These are phyloP conservation scores for Philotrypesis tridentata DNA, from an alignment of 1,140 invertebrate species.

Conservation along the genomic window DNA sequence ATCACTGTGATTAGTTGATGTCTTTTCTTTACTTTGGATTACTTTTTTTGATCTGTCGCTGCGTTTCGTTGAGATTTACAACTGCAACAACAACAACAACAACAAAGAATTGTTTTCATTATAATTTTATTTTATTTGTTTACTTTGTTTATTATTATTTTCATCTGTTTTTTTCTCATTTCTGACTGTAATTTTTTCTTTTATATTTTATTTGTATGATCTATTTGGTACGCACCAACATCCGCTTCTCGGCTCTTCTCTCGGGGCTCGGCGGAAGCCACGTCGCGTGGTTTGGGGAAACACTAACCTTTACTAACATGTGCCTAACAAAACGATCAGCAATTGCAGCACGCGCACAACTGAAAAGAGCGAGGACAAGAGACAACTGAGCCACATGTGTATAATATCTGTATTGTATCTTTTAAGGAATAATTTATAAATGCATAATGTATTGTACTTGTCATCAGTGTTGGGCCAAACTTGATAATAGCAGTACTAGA, in stretches of 20 bases:
- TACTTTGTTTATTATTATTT: conserved; percentile 49
- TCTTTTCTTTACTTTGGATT: conserved; percentile 50
- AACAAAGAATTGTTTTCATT: conserved; percentile 18
- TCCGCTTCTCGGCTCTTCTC: conserved; percentile 72
- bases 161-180: conserved; percentile 54
- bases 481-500: no score
- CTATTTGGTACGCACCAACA: conserved; percentile 58
- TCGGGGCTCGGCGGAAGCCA: conserved; percentile 74
- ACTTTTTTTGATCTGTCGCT: conserved; percentile 45
- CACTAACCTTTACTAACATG: conserved; percentile 68
- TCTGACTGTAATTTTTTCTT: conserved; percentile 44
- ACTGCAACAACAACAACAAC: neutral
- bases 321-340: conserved; percentile 61
- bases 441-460: no score
- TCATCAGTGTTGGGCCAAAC: no score
- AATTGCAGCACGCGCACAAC: no score
- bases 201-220: neutral
- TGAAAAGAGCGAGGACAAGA: no score
- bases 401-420: no score
- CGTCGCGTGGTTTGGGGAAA: conserved; percentile 67
- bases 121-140: no score
- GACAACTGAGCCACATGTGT: no score
- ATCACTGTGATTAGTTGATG: conserved; percentile 27
- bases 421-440: no score
- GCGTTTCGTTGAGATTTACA: neutral